Evolutionary conservation across 2,888 invertebrate species (phyloP).

Genomic region (Xestobium rufovillosum): DNA sequence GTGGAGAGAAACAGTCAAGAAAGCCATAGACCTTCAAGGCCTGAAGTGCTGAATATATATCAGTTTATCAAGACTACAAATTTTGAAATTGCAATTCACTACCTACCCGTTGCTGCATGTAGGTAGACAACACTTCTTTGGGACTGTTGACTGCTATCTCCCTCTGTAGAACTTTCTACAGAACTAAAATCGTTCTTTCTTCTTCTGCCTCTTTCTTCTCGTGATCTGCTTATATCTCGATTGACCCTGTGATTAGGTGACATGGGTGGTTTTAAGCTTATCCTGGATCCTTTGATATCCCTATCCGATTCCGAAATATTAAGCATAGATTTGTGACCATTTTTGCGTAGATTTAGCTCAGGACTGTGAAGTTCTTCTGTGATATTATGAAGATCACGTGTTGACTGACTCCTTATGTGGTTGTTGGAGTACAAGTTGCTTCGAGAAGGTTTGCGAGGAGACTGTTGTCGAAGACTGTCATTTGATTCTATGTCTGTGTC

Average conservation of each 20-base stretch:
- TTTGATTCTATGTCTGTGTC: slow-evolving; percentile 75
- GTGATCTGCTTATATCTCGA: slow-evolving; percentile 41
- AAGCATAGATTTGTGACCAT: slow-evolving; percentile 35
- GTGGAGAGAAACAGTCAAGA: too few species aligned
- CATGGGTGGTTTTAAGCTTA: slow-evolving; percentile 39
- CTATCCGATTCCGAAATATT: slow-evolving; percentile 34
- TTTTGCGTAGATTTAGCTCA: slow-evolving; percentile 31
- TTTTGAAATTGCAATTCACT: too few species aligned
- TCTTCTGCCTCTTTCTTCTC: slow-evolving; percentile 40
- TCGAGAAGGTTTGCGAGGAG: slow-evolving; percentile 26
- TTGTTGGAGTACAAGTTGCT: slow-evolving; percentile 18
- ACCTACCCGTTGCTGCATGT: slow-evolving; percentile 77
- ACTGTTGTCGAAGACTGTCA: slow-evolving; percentile 42
- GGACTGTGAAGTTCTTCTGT: slow-evolving; percentile 44
- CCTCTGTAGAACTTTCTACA: slow-evolving; percentile 63
- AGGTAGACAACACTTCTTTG: slow-evolving; percentile 76
- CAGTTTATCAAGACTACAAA: too few species aligned
- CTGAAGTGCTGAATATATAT: too few species aligned
- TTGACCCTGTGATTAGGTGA: slow-evolving; percentile 33
- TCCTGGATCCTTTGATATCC: slow-evolving; percentile 32
- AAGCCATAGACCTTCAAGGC: too few species aligned
- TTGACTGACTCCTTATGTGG: slow-evolving; percentile 35
- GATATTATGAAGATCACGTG: slow-evolving; percentile 51
- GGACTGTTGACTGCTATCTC: slow-evolving; percentile 70
- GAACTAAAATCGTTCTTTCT: slow-evolving; percentile 47